Evolutionary conservation across 2,888 invertebrate species (phyloP).

Genomic region (Rhamnusium bicolor): DNA sequence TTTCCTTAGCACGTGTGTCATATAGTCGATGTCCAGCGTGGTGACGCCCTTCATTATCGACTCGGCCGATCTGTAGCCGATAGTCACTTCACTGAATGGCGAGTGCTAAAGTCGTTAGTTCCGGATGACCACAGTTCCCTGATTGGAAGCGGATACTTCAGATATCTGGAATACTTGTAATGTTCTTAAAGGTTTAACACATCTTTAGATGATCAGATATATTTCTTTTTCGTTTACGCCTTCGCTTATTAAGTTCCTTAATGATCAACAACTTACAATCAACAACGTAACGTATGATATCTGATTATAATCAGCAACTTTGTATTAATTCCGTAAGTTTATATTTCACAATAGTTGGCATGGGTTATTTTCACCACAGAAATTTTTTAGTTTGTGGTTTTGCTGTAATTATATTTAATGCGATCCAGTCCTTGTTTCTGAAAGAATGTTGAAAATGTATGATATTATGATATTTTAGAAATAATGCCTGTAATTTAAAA

Average conservation of each 20-base stretch:
- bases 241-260: background rate
- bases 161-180: constrained; percentile 23
- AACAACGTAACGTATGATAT: background rate
- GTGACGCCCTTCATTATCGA: constrained; percentile 57
- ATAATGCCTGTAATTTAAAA: no score
- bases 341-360: background rate
- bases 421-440: no score
- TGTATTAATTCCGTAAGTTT: background rate
- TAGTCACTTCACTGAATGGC: constrained; percentile 48
- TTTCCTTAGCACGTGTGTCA: constrained; percentile 53
- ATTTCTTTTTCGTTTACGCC: background rate
- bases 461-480: no score
- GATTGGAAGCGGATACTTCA: constrained; percentile 48
- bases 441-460: no score
- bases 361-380: background rate
- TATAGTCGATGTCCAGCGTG: constrained; percentile 41
- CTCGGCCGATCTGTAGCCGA: constrained; percentile 42
- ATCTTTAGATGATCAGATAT: constrained; percentile 27
- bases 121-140: constrained; percentile 54
- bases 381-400: no score
- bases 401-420: no score
- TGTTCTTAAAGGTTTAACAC: constrained; percentile 17
- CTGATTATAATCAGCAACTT: background rate
- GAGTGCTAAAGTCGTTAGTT: constrained; percentile 54
- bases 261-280: background rate